Conservation (phyloP, 2,113 vertebrate genomes). For the Phoenicopterus ruber region DNA sequence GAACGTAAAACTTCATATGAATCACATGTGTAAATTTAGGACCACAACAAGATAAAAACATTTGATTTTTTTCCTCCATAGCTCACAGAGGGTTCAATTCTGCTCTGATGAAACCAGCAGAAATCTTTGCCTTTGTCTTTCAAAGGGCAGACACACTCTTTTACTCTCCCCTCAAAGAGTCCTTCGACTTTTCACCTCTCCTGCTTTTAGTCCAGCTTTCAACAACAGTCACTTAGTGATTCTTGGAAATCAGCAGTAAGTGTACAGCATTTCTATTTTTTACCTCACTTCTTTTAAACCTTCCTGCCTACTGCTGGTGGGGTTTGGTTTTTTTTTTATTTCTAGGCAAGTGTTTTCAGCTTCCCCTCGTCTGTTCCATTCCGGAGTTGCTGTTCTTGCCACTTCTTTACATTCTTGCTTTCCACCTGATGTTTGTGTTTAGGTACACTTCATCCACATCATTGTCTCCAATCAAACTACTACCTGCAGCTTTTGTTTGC, state of each 20-base stretch:
- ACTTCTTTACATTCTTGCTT: background rate
- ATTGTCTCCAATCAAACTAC: background rate
- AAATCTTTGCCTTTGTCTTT: background rate
- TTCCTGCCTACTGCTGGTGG: background rate
- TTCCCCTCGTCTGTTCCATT: background rate
- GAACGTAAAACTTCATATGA: background rate
- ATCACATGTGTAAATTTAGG: background rate
- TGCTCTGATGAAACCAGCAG: background rate
- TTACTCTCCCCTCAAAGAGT: background rate
- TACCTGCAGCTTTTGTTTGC: background rate
- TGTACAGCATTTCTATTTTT: background rate
- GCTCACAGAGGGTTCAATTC: background rate
- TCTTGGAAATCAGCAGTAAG: background rate
- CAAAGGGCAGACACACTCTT: background rate
- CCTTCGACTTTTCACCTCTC: background rate
- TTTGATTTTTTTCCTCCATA: background rate
- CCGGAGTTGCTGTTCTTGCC: background rate
- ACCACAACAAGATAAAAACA: background rate
- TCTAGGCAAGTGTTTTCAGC: background rate
- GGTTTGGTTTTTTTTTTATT: background rate
- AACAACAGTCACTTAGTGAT: background rate
- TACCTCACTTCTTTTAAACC: background rate
- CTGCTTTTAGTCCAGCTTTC: background rate
- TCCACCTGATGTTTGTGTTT: background rate
- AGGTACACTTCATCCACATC: background rate